These are phyloP conservation scores for Spondyliosoma cantharus DNA, from an alignment of 2,797 vertebrate species.

Conservation along the genomic window DNA sequence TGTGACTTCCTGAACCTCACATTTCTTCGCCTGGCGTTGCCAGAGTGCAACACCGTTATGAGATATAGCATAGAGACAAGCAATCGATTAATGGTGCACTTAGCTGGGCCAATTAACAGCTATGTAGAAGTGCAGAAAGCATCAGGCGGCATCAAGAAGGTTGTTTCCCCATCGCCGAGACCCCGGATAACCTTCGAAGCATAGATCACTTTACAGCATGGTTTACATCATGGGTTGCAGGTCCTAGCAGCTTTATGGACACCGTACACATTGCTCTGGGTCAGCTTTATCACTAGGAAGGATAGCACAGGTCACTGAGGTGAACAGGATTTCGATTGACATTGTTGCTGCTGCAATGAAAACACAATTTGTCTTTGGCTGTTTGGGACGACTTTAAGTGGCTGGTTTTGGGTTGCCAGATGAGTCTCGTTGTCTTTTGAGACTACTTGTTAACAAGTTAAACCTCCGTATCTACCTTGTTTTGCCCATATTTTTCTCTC, in stretches of 20 bases:
- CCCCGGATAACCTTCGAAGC: constrained; percentile 70
- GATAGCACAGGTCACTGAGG: constrained; percentile 33
- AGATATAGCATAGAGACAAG: constrained; percentile 81
- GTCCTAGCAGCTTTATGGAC: constrained; percentile 32
- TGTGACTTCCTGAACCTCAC: constrained; percentile 77
- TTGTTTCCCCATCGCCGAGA: constrained; percentile 64
- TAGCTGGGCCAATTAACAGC: constrained; percentile 85
- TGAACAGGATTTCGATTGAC: constrained; percentile 24
- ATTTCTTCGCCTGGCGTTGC: constrained; percentile 71
- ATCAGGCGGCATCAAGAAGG: constrained; percentile 65
- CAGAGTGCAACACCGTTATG: constrained; percentile 76
- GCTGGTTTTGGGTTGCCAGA: background rate
- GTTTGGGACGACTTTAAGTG: background rate
- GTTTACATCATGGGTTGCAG: constrained; percentile 55
- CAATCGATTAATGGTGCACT: constrained; percentile 88
- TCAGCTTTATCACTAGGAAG: constrained; percentile 31
- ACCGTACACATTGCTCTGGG: constrained; percentile 21
- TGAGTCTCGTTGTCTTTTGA: background rate
- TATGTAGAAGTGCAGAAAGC: constrained; percentile 76
- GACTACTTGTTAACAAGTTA: constrained; percentile 1
- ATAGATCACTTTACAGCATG: constrained; percentile 68
- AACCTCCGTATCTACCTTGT: background rate
- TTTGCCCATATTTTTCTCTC: constrained; percentile 7
- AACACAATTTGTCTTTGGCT: constrained; percentile 16
- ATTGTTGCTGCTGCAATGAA: constrained; percentile 3